Conservation (phyloP, 2,888 invertebrate species). For the Aspidiotus rigidus region DNA sequence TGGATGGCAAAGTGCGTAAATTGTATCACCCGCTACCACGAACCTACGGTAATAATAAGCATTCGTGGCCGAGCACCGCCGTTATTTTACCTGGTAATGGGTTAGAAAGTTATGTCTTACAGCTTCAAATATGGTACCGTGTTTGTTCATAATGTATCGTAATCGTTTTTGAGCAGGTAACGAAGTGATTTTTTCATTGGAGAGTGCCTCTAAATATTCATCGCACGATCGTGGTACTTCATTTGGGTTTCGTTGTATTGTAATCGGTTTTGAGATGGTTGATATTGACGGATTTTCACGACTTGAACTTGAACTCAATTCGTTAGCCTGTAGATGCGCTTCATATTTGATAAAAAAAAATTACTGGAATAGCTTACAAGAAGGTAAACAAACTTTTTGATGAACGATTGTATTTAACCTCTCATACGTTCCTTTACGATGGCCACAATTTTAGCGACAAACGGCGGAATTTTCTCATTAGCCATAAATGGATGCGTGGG, state of each 20-base stretch:
- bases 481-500: background rate
- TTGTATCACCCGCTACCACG: slow-evolving; percentile 16
- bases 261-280: slow-evolving; percentile 71
- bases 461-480: background rate
- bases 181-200: slow-evolving; percentile 87
- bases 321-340: slow-evolving; percentile 84
- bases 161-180: slow-evolving; percentile 53
- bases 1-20: slow-evolving; percentile 10
- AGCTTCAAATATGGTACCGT: background rate
- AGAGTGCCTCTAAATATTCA: slow-evolving; percentile 89
- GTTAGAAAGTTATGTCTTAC: background rate
- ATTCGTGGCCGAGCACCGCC: slow-evolving; percentile 72
- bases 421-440: too few species aligned
- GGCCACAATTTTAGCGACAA: background rate
- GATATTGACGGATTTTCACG: slow-evolving; percentile 43
- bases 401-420: too few species aligned
- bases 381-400: background rate
- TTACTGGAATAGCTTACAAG: slow-evolving; percentile 43
- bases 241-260: slow-evolving; percentile 71
- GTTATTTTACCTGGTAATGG: slow-evolving; percentile 64
- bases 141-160: background rate
- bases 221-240: slow-evolving; percentile 75
- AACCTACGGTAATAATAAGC: slow-evolving; percentile 21
- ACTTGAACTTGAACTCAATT: slow-evolving; percentile 80
- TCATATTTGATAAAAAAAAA: slow-evolving; percentile 79